Evolutionary conservation across 53 echinoderm and acorn worm species (phyloP).

Genomic region (Arbacia lixula): DNA sequence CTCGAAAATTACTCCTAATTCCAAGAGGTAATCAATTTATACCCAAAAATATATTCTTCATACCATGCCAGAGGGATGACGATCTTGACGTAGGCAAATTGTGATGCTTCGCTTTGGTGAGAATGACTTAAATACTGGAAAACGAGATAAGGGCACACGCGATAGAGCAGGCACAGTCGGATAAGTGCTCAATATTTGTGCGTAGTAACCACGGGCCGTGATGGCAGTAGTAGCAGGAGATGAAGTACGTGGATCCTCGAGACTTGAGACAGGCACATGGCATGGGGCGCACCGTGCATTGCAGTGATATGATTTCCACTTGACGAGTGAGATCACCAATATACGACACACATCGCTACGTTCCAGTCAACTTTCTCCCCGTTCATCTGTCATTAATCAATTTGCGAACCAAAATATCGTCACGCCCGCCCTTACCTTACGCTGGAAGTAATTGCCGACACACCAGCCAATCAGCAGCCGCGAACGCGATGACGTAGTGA

Average conservation of each 20-base stretch:
- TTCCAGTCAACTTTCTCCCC: constrained; percentile 35
- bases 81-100: background rate
- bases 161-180: background rate
- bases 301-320: constrained; percentile 21
- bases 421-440: constrained; percentile 51
- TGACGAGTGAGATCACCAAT: constrained; percentile 40
- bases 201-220: constrained; percentile 1
- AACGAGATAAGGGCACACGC: constrained; percentile 7
- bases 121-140: constrained; percentile 51
- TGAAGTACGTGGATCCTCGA: too few species aligned
- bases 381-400: constrained; percentile 59
- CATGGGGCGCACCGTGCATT: constrained; percentile 6
- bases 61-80: background rate
- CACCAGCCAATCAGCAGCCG: constrained; percentile 13
- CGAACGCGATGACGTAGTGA: constrained; percentile 13
- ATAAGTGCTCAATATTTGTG: too few species aligned
- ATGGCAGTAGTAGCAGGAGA: constrained; percentile 1
- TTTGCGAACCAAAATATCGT: constrained; percentile 53
- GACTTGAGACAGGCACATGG: constrained; percentile 3
- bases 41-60: too few species aligned
- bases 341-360: constrained; percentile 50
- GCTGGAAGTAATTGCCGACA: constrained; percentile 28
- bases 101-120: constrained; percentile 14
- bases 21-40: too few species aligned
- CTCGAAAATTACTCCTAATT: too few species aligned